Evolutionary conservation across 2,113 vertebrate genomes (phyloP), one percentile per base, ranked within the genome.

Genomic region (Alexandromys fortis): DNA sequence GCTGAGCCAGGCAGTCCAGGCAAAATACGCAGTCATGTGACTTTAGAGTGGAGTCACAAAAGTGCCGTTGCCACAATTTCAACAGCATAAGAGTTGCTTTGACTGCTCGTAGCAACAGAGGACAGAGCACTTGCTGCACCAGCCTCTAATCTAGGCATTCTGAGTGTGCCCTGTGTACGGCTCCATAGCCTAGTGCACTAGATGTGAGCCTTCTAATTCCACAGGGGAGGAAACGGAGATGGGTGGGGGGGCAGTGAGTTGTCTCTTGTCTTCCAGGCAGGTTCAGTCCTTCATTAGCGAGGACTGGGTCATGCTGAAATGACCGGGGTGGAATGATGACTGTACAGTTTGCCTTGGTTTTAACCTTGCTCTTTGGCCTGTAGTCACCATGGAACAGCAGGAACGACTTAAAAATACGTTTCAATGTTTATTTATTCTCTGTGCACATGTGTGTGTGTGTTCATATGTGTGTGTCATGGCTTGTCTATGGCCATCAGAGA

Each of bases 111-210:
- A 17, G 21, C 35, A 35, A 72, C 70, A 83, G 79, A 83, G 52
- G 26, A 14, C 30, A 0, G 1, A 55, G 42, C 24, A 3, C 42
- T 49, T 21, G 0, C 22, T 1, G 22, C 1, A 14, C 88, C 47
- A 26, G 47, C 47, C 30, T 7, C 26, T 28, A 26, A 19, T 21
- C 30, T 26, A n/a, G 49, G 33, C 52, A 3, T n/a, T 81, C 52
- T 58, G 5, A 22, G 33, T 13, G 19, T 13, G 33, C 52, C 13
- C 33, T 24, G 33, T n/a, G 78, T 35, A 7, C 24, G 55, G 58
- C 65, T 65, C 7, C 13, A 10, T 0, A n/a, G 38, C 12, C 58
- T 33, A 1, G 16, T 11, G 24, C 28, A n/a, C 35, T 63, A 58
- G 63, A 24, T 30, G 30, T 2, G 12, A 12, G 42, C 3, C 33